These are phyloP conservation scores for Ctena decussata DNA, from an alignment of 2,888 invertebrate species.

Conservation along the genomic window DNA sequence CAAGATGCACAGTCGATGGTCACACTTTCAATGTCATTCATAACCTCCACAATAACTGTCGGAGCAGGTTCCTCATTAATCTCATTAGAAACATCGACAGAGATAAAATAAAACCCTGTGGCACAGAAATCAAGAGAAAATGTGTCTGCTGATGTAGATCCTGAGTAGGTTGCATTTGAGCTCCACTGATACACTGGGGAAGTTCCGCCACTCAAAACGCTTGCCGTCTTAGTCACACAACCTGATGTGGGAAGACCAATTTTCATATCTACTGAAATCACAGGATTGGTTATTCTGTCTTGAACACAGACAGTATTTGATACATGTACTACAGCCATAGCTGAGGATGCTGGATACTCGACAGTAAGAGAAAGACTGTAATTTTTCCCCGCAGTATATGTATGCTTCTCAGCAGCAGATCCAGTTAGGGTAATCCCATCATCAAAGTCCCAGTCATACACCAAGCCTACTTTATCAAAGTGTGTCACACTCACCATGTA, in stretches of 20 bases:
- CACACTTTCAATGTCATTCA: constrained; percentile 63
- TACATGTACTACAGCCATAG: constrained; percentile 2
- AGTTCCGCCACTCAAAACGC: constrained; percentile 44
- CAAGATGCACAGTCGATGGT: constrained; percentile 58
- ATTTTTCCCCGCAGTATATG: constrained; percentile 56
- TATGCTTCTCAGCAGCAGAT: not conserved
- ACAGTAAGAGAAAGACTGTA: constrained; percentile 61
- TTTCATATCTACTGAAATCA: constrained; percentile 35
- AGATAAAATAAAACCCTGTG: constrained; percentile 54
- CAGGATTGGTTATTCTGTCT: constrained; percentile 50
- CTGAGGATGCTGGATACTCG: constrained; percentile 49
- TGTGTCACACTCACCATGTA: constrained; percentile 55
- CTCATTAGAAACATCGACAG: constrained; percentile 64
- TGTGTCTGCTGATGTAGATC: constrained; percentile 12
- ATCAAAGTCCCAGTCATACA: constrained; percentile 62
- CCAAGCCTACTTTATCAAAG: constrained; percentile 40
- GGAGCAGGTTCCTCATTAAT: constrained; percentile 51
- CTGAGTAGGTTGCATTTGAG: constrained; percentile 42
- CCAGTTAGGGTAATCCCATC: constrained; percentile 24
- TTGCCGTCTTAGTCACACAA: constrained; percentile 27
- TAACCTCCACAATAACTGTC: constrained; percentile 59
- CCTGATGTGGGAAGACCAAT: constrained; percentile 46
- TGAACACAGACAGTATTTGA: constrained; percentile 59
- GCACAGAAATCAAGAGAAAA: constrained; percentile 22
- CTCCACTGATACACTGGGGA: constrained; percentile 53